Base-by-base conservation (phyloP, 2,113 vertebrate species). In the Oceanodroma tethys region DNA sequence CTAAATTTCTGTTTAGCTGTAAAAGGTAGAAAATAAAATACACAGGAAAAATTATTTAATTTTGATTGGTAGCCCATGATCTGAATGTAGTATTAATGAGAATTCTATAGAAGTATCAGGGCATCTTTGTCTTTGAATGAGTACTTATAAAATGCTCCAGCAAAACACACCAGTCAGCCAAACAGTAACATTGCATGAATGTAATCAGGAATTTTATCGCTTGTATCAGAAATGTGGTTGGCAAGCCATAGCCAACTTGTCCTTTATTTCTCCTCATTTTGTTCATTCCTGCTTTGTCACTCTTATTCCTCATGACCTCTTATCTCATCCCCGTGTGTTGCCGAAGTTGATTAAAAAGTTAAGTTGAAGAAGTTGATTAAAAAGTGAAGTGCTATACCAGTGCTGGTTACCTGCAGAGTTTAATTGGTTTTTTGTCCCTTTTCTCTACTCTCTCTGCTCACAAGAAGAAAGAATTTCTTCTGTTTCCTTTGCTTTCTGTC, bases 31-130 rank as follows among this genome's bases (percentile, higher is more conserved):
- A 85, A 68, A 48, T 21, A 55, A 59, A 59, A 68, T 42, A 58
- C 0, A 0, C 3, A 50, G 32, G 14, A n/a, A 63, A 67, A 87
- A 23, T 5, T 1, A 52, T 7, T 81, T 40, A 1, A 30, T 82
- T 92, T 88, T 68, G 4, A 52, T 81, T 48, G 2, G 7, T 52
- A 36, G 34, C 2, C 14, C n/a, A 29, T 22, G 6, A 30, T 18
- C 23, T 58, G 7, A 38, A 63, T 36, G 5, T 32, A 38, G 2
- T 29, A 32, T 47, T 59, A 65, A 40, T 6, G 6, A 11, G 15
- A 65, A 81, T 72, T 59, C 8, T 10, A 63, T 16, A 36, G 27
- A 59, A 63, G 2, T 29, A 32, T 63, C 21, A 17, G 5, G 3
- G 3, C 55, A 58, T n/a, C 79, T 87, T 82, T 59, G 5, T 48